Evolutionary conservation across 1,140 invertebrate species (phyloP).

Genomic region (Leptonema lineaticorne): DNA sequence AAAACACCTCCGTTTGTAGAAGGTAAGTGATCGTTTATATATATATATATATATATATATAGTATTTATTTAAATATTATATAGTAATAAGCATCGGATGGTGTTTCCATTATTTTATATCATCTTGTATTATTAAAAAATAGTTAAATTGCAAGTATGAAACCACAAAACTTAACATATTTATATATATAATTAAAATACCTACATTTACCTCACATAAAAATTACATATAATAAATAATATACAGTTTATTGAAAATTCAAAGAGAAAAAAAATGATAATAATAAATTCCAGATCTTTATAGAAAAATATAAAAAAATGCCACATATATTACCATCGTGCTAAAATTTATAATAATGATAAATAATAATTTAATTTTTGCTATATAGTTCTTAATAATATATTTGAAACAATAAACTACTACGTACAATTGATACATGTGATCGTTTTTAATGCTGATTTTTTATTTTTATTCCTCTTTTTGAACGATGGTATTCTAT

Average conservation of each 20-base stretch:
- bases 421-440: too few relatives aligned
- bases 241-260: constrained; percentile 28
- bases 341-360: neutral
- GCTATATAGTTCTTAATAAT: neutral
- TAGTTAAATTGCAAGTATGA: constrained; percentile 39
- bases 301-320: constrained; percentile 1
- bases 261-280: constrained; percentile 23
- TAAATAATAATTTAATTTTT: neutral
- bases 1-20: too few relatives aligned
- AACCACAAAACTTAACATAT: constrained; percentile 14
- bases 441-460: neutral
- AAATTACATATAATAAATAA: constrained; percentile 28
- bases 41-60: too few relatives aligned
- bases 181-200: constrained; percentile 40
- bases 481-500: constrained; percentile 6
- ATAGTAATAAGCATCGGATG: too few relatives aligned
- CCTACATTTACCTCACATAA: constrained; percentile 42
- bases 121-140: too few relatives aligned
- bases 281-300: constrained; percentile 17
- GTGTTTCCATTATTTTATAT: too few relatives aligned
- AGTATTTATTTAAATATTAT: too few relatives aligned
- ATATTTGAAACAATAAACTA: too few relatives aligned
- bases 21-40: too few relatives aligned
- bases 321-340: constrained; percentile 13
- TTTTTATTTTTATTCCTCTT: neutral